Evolutionary conservation across 2,888 invertebrate genomes (phyloP).

Genomic region (Pseudococcus viburni): DNA sequence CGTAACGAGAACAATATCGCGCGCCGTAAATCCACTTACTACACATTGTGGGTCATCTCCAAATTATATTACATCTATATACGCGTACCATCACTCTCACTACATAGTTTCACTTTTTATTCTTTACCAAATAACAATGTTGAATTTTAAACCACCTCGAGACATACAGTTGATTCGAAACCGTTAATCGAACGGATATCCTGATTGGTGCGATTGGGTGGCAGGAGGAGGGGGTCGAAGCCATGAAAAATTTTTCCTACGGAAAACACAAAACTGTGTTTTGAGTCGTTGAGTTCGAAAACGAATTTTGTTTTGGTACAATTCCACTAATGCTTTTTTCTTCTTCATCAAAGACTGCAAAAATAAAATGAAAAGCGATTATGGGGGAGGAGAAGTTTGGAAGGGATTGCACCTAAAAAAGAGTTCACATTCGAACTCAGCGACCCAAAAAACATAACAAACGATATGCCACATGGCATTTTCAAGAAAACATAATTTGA

Average conservation of each 20-base stretch:
- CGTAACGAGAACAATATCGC: slow-evolving; percentile 17
- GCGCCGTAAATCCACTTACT: neutral
- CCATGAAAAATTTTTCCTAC: neutral
- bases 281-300: too few species aligned
- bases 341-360: too few species aligned
- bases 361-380: too few species aligned
- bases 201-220: neutral
- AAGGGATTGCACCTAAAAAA: too few species aligned
- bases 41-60: slow-evolving; percentile 21
- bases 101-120: slow-evolving; percentile 3
- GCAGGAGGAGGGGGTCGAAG: neutral
- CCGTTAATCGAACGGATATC: neutral
- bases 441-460: too few species aligned
- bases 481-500: too few species aligned
- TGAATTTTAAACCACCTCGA: neutral
- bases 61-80: slow-evolving; percentile 16
- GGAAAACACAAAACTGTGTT: too few species aligned
- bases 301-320: too few species aligned
- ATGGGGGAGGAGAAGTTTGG: too few species aligned
- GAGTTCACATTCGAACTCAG: too few species aligned
- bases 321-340: too few species aligned
- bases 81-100: neutral
- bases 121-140: neutral
- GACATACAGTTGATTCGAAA: neutral
- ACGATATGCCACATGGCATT: too few species aligned